phyloP scores from a whole-genome alignment of 2,888 invertebrate genomes.

The Nomada lathburiana region DNA sequence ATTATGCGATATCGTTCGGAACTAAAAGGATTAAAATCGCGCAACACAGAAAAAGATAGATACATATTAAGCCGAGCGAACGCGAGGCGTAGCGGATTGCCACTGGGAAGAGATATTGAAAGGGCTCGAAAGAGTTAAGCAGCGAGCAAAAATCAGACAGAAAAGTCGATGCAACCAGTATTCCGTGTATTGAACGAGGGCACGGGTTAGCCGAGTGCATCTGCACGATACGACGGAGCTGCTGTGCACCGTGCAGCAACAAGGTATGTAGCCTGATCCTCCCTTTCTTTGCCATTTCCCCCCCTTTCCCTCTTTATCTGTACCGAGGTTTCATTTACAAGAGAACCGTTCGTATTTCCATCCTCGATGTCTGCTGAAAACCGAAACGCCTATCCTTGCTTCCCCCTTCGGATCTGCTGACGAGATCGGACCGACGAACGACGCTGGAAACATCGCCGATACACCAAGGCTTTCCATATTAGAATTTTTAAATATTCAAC shows the following conservation, averaged over 20 bases:
- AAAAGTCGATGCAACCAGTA: slow-evolving; percentile 45
- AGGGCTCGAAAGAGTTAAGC: slow-evolving; percentile 57
- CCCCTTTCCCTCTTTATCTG: not conserved
- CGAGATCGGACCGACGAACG: slow-evolving; percentile 49
- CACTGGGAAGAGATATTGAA: slow-evolving; percentile 53
- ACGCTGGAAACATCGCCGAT: slow-evolving; percentile 55
- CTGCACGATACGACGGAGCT: slow-evolving; percentile 24
- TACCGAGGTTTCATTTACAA: slow-evolving; percentile 36
- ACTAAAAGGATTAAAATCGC: slow-evolving; percentile 63
- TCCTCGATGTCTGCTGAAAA: slow-evolving; percentile 61
- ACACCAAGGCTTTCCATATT: slow-evolving; percentile 51
- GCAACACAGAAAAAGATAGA: slow-evolving; percentile 23
- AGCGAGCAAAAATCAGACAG: slow-evolving; percentile 51
- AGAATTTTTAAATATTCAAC: slow-evolving; percentile 74
- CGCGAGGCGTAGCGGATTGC: slow-evolving; percentile 8
- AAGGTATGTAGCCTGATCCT: slow-evolving; percentile 35
- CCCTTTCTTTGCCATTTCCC: not conserved
- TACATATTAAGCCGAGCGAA: slow-evolving; percentile 25
- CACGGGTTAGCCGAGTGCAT: slow-evolving; percentile 59
- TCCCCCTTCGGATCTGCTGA: not conserved
- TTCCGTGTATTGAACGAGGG: slow-evolving; percentile 52
- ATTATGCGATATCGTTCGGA: slow-evolving; percentile 61
- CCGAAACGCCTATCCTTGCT: slow-evolving; percentile 56
- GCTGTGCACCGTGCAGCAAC: slow-evolving; percentile 44
- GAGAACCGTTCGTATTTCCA: slow-evolving; percentile 64